Percentiles rank a stretch among this genome's conserved stretches.
These are phyloP conservation scores for Myiotriccus ornatus DNA, from an alignment of 2,797 vertebrate species.

Conservation along the genomic window DNA sequence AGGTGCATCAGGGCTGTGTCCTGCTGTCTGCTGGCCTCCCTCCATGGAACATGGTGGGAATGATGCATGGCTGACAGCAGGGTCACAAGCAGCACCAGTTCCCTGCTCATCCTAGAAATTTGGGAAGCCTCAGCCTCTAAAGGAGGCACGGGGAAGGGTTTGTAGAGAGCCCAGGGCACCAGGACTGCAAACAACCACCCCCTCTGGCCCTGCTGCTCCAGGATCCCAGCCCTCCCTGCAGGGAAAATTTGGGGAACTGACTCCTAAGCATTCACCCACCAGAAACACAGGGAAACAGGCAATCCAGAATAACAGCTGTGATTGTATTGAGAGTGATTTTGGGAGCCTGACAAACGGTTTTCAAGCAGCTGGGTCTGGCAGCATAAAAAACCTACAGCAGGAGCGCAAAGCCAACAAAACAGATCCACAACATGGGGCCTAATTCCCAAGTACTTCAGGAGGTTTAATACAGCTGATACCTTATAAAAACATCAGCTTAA, in stretches of 20 bases:
- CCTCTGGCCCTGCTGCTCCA: neutral
- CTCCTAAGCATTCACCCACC: neutral
- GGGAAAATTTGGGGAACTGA: neutral
- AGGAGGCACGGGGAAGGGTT: neutral
- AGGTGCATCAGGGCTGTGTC: neutral
- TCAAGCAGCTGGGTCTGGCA: conserved; percentile 4
- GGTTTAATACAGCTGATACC: neutral
- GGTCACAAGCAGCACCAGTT: neutral
- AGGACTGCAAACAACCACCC: neutral
- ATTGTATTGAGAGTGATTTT: neutral
- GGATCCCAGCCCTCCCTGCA: neutral
- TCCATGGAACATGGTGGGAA: fast-evolving
- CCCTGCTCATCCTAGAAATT: neutral
- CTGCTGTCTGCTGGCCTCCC: neutral
- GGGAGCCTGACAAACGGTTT: neutral
- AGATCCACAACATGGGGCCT: neutral
- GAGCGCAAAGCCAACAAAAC: conserved; percentile 50
- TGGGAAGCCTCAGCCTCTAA: neutral
- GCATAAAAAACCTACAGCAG: neutral
- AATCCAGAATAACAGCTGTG: neutral
- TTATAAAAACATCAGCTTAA: neutral
- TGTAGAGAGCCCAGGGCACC: neutral
- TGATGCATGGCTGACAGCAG: fast-evolving
- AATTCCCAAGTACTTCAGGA: neutral
- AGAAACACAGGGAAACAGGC: fast-evolving